phyloP scores from a whole-genome alignment of 2,797 vertebrate genomes.

The Rhyacichthys aspro region DNA sequence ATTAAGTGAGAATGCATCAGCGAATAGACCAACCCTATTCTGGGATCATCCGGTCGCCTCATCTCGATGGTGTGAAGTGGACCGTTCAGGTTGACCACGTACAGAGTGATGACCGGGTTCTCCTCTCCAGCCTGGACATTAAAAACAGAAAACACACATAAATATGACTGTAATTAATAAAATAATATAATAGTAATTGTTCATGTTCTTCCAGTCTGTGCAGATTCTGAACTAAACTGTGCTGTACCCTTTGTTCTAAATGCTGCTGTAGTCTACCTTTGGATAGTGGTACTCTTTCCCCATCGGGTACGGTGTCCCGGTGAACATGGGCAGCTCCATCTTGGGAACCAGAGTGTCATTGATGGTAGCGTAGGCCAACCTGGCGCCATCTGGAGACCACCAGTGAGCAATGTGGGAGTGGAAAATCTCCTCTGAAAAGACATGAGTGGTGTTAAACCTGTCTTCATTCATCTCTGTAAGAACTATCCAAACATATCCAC shows the following conservation, averaged over 20 bases:
- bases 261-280: constrained; percentile 80
- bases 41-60: constrained; percentile 90
- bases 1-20: constrained; percentile 18
- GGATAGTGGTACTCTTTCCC: constrained; percentile 93
- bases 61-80: constrained; percentile 95
- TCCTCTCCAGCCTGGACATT: constrained; percentile 88
- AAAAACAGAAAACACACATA: neutral
- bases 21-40: constrained; percentile 85
- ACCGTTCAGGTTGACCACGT: constrained; percentile 93
- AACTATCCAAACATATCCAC: too few species aligned
- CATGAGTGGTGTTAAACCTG: neutral
- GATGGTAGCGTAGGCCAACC: constrained; percentile 93
- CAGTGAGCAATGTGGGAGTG: constrained; percentile 95
- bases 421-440: constrained; percentile 90
- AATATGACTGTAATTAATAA: too few species aligned
- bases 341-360: constrained; percentile 91
- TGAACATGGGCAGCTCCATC: constrained; percentile 96
- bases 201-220: too few species aligned
- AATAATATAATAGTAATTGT: too few species aligned
- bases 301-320: constrained; percentile 86
- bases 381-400: constrained; percentile 96
- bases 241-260: accelerated
- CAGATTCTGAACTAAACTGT: too few species aligned
- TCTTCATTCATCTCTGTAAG: too few species aligned
- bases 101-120: constrained; percentile 93